Evolutionary conservation across 1,140 invertebrate genomes (phyloP).

Genomic region (Diachasma alloeum): DNA sequence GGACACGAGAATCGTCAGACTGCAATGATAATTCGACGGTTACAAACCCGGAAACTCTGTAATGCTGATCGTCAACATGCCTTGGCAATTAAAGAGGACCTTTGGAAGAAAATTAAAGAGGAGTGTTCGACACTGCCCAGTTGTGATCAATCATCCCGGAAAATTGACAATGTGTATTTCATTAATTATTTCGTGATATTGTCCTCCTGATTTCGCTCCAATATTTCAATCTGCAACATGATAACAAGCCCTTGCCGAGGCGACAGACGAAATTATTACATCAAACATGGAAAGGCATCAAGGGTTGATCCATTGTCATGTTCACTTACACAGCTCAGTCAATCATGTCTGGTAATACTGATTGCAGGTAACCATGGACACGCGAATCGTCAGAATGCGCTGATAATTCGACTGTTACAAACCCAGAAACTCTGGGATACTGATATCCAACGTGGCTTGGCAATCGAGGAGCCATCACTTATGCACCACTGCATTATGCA

Average conservation of each 20-base stretch:
- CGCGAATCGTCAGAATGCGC: slow-evolving; percentile 8
- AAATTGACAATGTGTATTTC: no score
- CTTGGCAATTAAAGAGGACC: slow-evolving; percentile 46
- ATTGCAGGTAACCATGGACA: not conserved
- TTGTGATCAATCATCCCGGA: no score
- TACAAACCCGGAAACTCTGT: not conserved
- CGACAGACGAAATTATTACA: not conserved
- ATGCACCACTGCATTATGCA: slow-evolving; percentile 52
- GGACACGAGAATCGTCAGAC: not conserved
- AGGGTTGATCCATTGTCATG: not conserved
- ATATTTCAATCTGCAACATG: not conserved
- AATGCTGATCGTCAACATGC: slow-evolving; percentile 31
- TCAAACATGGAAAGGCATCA: not conserved
- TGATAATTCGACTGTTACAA: slow-evolving; percentile 19
- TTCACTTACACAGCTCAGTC: not conserved
- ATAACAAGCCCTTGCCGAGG: not conserved
- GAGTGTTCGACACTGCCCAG: no score
- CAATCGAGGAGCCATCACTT: slow-evolving; percentile 49
- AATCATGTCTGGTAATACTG: slow-evolving; percentile 4
- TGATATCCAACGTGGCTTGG: slow-evolving; percentile 39
- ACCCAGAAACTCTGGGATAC: slow-evolving; percentile 1
- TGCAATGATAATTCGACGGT: slow-evolving; percentile 19
- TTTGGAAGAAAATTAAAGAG: no score
- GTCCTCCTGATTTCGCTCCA: no score
- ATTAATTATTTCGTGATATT: no score